Evolutionary conservation across 2,797 vertebrate genomes (phyloP), one percentile per base, ranked within the genome.

Genomic region (Rhinophrynus dorsalis): DNA sequence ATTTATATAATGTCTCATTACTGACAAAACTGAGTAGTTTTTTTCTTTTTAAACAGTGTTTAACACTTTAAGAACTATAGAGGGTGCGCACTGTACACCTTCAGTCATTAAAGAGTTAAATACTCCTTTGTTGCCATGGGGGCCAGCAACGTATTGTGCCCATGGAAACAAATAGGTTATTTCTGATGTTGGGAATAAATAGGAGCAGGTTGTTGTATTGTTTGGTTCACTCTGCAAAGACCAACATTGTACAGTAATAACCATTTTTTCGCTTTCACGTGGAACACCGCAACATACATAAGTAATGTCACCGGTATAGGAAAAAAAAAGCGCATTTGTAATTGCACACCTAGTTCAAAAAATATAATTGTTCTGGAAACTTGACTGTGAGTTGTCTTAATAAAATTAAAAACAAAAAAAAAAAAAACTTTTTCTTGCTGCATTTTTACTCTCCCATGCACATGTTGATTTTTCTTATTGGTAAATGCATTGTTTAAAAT

Each of bases 401-500:
- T 88, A 77, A 74, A 75, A 82, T 90, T 92, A 89, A n/a, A n/a
- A n/a, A n/a, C n/a, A n/a, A n/a, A n/a, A n/a, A n/a, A n/a, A n/a
- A n/a, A n/a, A n/a, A n/a, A n/a, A n/a, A 37, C 40, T 93, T 87
- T 50, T 54, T 20, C 38, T 82, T 85, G 86, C 82, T 89, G 78
- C 37, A 85, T 85, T 89, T 29, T 88, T 80, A 85, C 84, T 90
- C 83, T 79, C 82, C 84, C 85, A 91, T 94, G 92, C 91, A 93
- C 90, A 92, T 85, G 74, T 89, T 91, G 90, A 93, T 92, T 91
- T 52, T 77, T 92, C 89, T 89, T 89, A 91, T 92, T 94, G 88
- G 90, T 90, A 81, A 90, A 90, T 88, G 89, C 90, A 91, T 90
- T 92, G 90, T 93, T 92, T 88, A 89, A 89, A 86, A 88, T n/a